Base-by-base conservation (phyloP, 2,113 vertebrate species). In the Trochalopteron elliotii region DNA sequence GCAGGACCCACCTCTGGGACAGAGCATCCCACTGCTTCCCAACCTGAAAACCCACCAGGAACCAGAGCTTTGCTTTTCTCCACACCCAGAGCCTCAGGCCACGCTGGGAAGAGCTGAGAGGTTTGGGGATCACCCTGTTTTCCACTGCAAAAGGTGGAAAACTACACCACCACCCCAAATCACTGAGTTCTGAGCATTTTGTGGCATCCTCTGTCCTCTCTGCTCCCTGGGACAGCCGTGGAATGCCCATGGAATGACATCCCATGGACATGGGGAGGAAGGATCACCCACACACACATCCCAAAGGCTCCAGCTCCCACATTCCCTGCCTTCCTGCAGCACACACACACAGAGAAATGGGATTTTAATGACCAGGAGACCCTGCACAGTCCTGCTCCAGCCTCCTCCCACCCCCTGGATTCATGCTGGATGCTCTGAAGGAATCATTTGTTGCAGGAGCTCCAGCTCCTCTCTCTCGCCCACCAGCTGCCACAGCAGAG, bases 371-470 rank as follows among this genome's bases (percentile, higher is more conserved):
- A 13, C 61, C 61, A 57, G 65, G n/a, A 76, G 28, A 57, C 15
- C 39, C 33, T 5, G 40, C 70, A 19, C 1, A 63, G 61, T 5
- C 70, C 17, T 28, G 44, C 84, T 47, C 27, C 76, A 78, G 71
- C 77, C 80, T 75, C 89, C 96, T 94, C 89, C 93, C 93, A 87
- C 80, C 0, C 0, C 4, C 85, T 2, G 1, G 17, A 2, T 57
- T 68, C 27, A 24, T 52, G 69, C 3, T 53, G 91, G 87, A 9
- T 75, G 81, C 83, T 84, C 83, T 91, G 69, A 94, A 95, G 65
- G 45, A 19, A 31, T 1, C 3, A 0, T 93, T 97, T 97, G 94
- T 95, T 91, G 77, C 89, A 75, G 83, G n/a, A 93, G 83, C 83
- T 75, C 28, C 47, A 40, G 30, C 44, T 68, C 39, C 93, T 92